Percentiles rank a stretch among this genome's conserved stretches.
Evolutionary conservation across 2,797 vertebrate species (phyloP).

Genomic region (Semaprochilodus insignis): DNA sequence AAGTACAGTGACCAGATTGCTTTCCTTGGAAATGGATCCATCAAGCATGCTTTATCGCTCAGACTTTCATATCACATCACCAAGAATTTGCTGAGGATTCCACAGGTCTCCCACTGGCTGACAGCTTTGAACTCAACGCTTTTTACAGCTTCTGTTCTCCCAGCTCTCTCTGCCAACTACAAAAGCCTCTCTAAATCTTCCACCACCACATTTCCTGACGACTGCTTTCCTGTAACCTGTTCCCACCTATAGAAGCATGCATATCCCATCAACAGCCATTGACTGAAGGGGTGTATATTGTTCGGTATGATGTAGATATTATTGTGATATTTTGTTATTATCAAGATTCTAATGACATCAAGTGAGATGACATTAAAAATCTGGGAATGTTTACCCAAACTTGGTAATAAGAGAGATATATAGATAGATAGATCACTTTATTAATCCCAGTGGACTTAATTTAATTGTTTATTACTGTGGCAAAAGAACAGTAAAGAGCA

Average conservation of each 20-base stretch:
- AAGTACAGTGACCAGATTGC: conserved; percentile 38
- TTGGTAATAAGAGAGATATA: no score
- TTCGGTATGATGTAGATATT: neutral
- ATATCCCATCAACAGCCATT: conserved; percentile 1
- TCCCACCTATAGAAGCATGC: neutral
- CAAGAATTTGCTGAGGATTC: conserved; percentile 41
- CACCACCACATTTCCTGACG: conserved; percentile 3
- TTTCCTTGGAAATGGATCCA: conserved; percentile 26
- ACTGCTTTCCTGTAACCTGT: conserved; percentile 20
- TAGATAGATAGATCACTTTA: no score
- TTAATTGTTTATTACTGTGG: no score
- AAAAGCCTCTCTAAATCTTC: conserved; percentile 40
- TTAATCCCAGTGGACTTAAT: no score
- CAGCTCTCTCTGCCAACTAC: conserved; percentile 28
- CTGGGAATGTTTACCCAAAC: no score
- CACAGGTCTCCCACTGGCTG: neutral
- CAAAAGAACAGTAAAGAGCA: no score
- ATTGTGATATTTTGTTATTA: neutral
- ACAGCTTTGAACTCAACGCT: conserved; percentile 71
- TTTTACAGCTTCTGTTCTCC: conserved; percentile 42
- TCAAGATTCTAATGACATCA: no score
- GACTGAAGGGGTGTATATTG: neutral
- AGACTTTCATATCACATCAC: conserved; percentile 33
- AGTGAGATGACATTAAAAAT: no score
- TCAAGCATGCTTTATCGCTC: conserved; percentile 39